Conservation (phyloP, 2,113 vertebrate genomes). For the Meleagris gallopavo region DNA sequence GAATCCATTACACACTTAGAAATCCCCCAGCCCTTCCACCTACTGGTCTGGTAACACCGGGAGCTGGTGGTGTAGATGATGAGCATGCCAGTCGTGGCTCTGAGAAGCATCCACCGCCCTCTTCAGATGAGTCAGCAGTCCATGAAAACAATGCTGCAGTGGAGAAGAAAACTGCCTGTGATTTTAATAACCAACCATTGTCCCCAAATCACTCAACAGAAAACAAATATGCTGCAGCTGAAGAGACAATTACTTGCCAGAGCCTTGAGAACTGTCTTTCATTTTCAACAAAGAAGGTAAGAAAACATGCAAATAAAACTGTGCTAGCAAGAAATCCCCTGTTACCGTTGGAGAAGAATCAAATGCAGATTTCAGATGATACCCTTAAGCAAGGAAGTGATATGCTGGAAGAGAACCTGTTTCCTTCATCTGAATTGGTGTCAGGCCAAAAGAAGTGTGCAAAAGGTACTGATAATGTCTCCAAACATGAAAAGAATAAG, state of each 20-base stretch:
- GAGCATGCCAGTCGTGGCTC: background rate
- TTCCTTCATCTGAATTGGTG: background rate
- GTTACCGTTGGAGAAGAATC: background rate
- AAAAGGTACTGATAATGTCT: background rate
- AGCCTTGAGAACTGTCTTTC: background rate
- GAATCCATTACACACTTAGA: background rate
- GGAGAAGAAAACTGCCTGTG: background rate
- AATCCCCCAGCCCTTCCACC: background rate
- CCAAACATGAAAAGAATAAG: background rate
- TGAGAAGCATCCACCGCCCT: background rate
- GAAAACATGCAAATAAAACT: slow-evolving; percentile 7
- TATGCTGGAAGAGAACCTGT: background rate
- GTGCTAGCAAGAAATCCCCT: background rate
- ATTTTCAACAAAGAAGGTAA: background rate
- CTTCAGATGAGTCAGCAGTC: background rate
- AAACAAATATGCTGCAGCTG: background rate
- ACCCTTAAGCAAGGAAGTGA: background rate
- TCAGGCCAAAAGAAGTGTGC: background rate
- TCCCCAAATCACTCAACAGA: background rate
- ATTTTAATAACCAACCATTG: background rate
- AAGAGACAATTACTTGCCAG: background rate
- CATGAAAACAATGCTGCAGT: rapidly evolving
- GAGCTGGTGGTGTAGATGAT: background rate
- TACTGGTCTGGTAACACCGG: background rate
- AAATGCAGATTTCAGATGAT: background rate